Evolutionary conservation across 2,797 vertebrate species (phyloP).

Genomic region (Agapornis canus): DNA sequence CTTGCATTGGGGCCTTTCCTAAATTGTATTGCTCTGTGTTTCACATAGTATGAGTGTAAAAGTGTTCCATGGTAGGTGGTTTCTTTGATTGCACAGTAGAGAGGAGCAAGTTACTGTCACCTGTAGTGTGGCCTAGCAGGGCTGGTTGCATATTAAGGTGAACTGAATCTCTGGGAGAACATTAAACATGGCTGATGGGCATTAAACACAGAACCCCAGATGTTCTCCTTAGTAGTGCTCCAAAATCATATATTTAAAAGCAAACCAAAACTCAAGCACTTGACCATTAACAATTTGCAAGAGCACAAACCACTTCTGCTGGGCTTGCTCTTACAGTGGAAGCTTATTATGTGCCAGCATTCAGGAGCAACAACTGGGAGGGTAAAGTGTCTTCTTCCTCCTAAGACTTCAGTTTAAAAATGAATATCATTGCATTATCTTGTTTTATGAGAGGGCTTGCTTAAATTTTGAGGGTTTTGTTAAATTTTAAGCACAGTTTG

Average conservation of each 20-base stretch:
- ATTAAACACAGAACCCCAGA: neutral
- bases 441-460: neutral
- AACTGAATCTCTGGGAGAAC: neutral
- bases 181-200: neutral
- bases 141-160: neutral
- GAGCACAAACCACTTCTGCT: neutral
- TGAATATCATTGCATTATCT: neutral
- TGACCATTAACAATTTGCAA: neutral
- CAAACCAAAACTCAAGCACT: neutral
- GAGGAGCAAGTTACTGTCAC: fast-evolving
- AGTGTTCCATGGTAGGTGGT: too few species aligned
- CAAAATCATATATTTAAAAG: neutral
- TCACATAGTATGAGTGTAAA: fast-evolving
- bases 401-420: neutral
- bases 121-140: neutral
- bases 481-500: neutral
- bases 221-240: neutral
- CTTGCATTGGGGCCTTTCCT: neutral
- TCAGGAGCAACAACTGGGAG: neutral
- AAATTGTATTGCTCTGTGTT: neutral
- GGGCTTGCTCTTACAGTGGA: neutral
- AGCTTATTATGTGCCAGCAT: neutral
- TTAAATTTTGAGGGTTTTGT: neutral
- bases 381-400: neutral
- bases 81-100: neutral